Evolutionary conservation across 92 coral and sea anemone species (phyloP).

Genomic region (Scolanthus callimorphus): DNA sequence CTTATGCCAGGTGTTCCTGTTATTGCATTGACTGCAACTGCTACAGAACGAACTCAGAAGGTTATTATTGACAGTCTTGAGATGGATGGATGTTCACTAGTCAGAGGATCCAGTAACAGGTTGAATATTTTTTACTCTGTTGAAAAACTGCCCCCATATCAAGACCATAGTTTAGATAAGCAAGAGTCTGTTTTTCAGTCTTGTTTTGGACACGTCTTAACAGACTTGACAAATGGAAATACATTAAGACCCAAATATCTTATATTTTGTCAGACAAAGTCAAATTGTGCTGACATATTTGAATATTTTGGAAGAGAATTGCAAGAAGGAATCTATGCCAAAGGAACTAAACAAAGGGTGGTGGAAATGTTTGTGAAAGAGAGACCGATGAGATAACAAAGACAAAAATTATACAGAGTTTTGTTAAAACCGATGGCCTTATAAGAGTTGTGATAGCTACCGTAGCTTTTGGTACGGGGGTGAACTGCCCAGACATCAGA

Average conservation of each 20-base stretch:
- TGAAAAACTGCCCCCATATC: conserved; percentile 10
- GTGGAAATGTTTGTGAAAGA: conserved; percentile 37
- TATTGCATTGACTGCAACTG: conserved; percentile 36
- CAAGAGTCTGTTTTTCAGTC: conserved; percentile 8
- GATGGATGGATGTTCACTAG: conserved; percentile 7
- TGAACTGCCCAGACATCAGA: conserved; percentile 29
- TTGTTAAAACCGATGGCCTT: conserved; percentile 17
- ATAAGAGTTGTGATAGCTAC: conserved; percentile 26
- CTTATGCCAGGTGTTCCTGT: conserved; percentile 21
- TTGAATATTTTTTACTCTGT: conserved; percentile 16
- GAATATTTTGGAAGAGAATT: conserved; percentile 31
- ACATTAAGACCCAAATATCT: conserved; percentile 9
- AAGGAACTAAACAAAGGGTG: background rate
- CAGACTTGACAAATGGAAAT: conserved; percentile 9
- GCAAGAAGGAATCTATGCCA: conserved; percentile 2
- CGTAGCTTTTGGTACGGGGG: conserved; percentile 47
- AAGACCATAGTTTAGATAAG: conserved; percentile 19
- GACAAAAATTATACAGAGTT: conserved; percentile 13
- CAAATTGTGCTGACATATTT: conserved; percentile 22
- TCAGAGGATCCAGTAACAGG: conserved; percentile 9
- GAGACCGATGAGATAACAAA: conserved; percentile 27
- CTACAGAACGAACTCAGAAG: conserved; percentile 9
- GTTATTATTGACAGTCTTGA: background rate
- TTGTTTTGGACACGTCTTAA: conserved; percentile 15
- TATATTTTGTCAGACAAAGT: conserved; percentile 22